Conservation (phyloP, 2,888 invertebrate genomes). For the Hypsopygia costalis region DNA sequence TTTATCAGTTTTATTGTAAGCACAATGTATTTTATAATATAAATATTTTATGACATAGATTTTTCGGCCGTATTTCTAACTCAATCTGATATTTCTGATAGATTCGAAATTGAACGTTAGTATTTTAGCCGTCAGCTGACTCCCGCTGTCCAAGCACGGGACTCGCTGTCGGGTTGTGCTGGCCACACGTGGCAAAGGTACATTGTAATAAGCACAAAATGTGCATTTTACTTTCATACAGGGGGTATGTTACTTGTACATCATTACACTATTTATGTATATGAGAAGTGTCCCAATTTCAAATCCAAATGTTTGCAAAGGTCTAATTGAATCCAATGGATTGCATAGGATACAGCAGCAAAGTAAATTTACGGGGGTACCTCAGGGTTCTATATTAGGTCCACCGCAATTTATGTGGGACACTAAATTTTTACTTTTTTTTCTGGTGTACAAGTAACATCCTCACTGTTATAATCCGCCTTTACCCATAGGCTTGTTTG, state of each 20-base stretch:
- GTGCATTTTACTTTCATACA: constrained; percentile 52
- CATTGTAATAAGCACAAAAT: constrained; percentile 62
- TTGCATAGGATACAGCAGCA: too few species aligned
- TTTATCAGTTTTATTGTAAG: constrained; percentile 3
- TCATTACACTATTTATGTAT: neutral
- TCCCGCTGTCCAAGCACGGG: constrained; percentile 37
- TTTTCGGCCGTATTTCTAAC: constrained; percentile 15
- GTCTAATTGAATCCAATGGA: too few species aligned
- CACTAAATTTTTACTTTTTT: neutral
- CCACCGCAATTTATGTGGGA: constrained; percentile 3
- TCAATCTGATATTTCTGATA: constrained; percentile 57
- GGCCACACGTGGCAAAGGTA: constrained; percentile 30
- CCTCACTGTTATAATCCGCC: constrained; percentile 64
- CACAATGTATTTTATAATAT: neutral
- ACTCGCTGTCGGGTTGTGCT: constrained; percentile 38
- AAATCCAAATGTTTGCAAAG: too few species aligned
- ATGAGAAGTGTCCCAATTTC: constrained; percentile 2
- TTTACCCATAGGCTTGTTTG: constrained; percentile 70
- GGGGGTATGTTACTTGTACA: constrained; percentile 58
- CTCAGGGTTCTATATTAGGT: constrained; percentile 13
- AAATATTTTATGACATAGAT: constrained; percentile 4
- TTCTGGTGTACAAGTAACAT: constrained; percentile 47
- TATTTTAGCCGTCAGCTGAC: constrained; percentile 43
- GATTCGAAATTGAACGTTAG: constrained; percentile 75
- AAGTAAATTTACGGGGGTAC: constrained; percentile 4